Evolutionary conservation across 1,140 invertebrate genomes (phyloP).

Genomic region (Drosophila arawakana): DNA sequence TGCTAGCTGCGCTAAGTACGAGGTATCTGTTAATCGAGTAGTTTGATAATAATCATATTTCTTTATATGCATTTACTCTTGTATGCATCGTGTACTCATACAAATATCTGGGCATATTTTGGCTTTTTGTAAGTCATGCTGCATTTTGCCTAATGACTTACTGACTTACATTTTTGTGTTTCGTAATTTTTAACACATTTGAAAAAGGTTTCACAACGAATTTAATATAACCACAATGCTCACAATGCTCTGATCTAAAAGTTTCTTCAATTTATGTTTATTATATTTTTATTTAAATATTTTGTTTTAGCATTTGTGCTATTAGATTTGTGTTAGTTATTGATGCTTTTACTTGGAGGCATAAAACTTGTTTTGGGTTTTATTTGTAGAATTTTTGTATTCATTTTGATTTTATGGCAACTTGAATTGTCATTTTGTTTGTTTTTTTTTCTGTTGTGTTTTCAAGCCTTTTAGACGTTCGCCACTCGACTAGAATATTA

Average conservation of each 20-base stretch:
- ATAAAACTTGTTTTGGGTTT: slow-evolving; percentile 56
- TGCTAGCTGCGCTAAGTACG: not conserved
- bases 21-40: not conserved
- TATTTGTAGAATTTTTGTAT: slow-evolving; percentile 45
- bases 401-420: slow-evolving; percentile 38
- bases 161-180: slow-evolving; percentile 58
- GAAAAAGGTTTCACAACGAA: slow-evolving; percentile 51
- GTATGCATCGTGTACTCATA: slow-evolving; percentile 13
- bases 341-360: slow-evolving; percentile 19
- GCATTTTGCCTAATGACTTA: slow-evolving; percentile 78
- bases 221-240: slow-evolving; percentile 9
- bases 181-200: slow-evolving; percentile 27
- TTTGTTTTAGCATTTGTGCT: slow-evolving; percentile 10
- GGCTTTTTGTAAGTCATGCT: slow-evolving; percentile 70
- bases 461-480: slow-evolving; percentile 8
- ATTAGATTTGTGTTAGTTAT: slow-evolving; percentile 19
- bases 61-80: slow-evolving; percentile 47
- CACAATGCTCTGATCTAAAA: slow-evolving; percentile 21
- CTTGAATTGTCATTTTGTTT: slow-evolving; percentile 52
- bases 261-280: slow-evolving; percentile 3
- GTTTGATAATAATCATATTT: slow-evolving; percentile 41
- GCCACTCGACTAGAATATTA: slow-evolving; percentile 47
- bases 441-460: slow-evolving; percentile 38
- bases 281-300: slow-evolving; percentile 25
- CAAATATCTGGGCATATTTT: slow-evolving; percentile 12